phyloP scores from a whole-genome alignment of 1,140 invertebrate species.

The Zaprionus lachaisei region DNA sequence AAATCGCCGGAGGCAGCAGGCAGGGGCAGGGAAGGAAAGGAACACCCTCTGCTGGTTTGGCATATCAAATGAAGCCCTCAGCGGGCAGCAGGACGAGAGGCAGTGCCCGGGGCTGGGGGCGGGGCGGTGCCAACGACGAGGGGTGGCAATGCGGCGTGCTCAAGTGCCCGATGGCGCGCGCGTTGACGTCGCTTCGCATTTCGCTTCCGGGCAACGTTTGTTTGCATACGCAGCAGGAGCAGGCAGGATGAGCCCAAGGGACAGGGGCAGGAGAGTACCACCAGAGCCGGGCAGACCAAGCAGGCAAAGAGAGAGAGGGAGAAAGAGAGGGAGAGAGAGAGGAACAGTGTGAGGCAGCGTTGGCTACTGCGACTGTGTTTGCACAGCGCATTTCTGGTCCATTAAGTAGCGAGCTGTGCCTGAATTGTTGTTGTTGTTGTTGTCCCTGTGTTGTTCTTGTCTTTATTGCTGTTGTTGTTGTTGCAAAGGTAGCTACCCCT shows the following conservation, averaged over 20 bases:
- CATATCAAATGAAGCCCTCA: constrained; percentile 77
- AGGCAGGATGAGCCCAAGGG: neutral
- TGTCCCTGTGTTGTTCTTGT: constrained; percentile 31
- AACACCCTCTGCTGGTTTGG: constrained; percentile 32
- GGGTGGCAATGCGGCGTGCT: constrained; percentile 63
- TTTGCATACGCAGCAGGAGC: constrained; percentile 76
- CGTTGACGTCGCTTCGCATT: constrained; percentile 55
- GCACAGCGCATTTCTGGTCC: constrained; percentile 80
- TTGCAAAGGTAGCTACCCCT: constrained; percentile 53
- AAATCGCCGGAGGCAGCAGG: constrained; percentile 46
- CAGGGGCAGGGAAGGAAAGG: constrained; percentile 26
- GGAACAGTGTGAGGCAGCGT: neutral
- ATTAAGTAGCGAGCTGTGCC: constrained; percentile 65
- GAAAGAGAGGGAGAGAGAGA: neutral
- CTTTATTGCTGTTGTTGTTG: constrained; percentile 31
- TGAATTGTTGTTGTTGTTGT: constrained; percentile 22
- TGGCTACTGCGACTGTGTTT: constrained; percentile 57
- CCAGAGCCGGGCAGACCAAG: no score
- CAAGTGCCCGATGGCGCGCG: constrained; percentile 62
- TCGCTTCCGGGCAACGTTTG: constrained; percentile 74
- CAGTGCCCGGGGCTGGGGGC: constrained; percentile 7
- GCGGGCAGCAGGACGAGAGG: constrained; percentile 35
- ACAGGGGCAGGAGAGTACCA: neutral
- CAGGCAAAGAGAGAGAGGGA: no score
- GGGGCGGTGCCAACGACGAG: neutral